Evolutionary conservation across 2,888 invertebrate species (phyloP).

Genomic region (Euproctis similis): DNA sequence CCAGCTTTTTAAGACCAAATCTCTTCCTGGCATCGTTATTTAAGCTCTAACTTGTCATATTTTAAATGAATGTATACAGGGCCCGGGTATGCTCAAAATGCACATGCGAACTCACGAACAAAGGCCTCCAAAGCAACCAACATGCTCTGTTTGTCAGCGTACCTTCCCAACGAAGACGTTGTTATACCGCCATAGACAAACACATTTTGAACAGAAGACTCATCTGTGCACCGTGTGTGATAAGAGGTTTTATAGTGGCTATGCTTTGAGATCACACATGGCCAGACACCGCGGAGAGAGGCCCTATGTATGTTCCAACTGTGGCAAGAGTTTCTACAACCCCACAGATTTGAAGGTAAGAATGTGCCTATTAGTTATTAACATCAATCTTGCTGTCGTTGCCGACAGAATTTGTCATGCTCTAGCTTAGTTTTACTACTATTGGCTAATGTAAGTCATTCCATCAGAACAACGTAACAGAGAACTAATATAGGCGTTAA

Average conservation of each 20-base stretch:
- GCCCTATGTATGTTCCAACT: conserved; percentile 73
- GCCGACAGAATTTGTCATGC: too few species aligned
- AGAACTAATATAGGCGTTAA: too few species aligned
- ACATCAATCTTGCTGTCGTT: too few species aligned
- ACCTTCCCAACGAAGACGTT: conserved; percentile 77
- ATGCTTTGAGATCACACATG: conserved; percentile 69
- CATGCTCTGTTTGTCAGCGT: conserved; percentile 77
- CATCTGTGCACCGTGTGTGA: conserved; percentile 69
- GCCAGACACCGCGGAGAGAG: conserved; percentile 68
- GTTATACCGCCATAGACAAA: conserved; percentile 77
- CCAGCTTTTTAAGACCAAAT: too few species aligned
- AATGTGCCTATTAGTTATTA: too few species aligned
- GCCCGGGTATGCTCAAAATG: conserved; percentile 80
- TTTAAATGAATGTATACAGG: conserved; percentile 46
- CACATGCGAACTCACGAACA: conserved; percentile 80
- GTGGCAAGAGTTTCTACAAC: conserved; percentile 74
- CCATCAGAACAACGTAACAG: too few species aligned
- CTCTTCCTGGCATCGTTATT: too few species aligned
- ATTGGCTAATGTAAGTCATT: too few species aligned
- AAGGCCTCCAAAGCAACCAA: conserved; percentile 74
- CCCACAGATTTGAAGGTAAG: conserved; percentile 74
- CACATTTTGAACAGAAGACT: conserved; percentile 76
- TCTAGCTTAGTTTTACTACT: too few species aligned
- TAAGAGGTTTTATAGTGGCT: conserved; percentile 67
- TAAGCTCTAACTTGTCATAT: too few species aligned